Conservation (phyloP, 2,113 vertebrate species). For the Prinia subflava region DNA sequence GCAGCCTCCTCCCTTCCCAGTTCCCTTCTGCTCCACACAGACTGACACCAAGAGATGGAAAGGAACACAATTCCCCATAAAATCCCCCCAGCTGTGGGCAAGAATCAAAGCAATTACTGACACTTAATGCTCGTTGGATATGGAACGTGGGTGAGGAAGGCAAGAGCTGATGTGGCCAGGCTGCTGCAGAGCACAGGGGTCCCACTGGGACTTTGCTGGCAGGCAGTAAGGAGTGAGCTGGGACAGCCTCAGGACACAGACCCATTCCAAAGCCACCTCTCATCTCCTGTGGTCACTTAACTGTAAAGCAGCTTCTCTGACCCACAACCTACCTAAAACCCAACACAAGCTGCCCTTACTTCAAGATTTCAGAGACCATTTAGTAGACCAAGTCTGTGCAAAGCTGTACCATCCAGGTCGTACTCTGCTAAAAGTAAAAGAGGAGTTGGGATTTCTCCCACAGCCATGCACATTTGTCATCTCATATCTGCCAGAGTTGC, state of each 20-base stretch:
- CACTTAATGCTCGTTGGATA: background rate
- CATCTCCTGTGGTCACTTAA: background rate
- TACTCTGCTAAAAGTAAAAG: background rate
- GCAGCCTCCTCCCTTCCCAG: background rate
- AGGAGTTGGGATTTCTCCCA: background rate
- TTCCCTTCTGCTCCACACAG: background rate
- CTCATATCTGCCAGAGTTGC: background rate
- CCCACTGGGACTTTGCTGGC: background rate
- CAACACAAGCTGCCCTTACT: background rate
- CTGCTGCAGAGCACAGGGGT: background rate
- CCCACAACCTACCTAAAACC: background rate
- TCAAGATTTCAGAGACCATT: background rate
- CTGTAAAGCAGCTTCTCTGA: background rate
- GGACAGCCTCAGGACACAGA: background rate
- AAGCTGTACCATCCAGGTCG: background rate
- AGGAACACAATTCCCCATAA: background rate
- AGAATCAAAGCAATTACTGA: background rate
- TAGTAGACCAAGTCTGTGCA: background rate
- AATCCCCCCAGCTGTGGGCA: background rate
- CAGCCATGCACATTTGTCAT: background rate
- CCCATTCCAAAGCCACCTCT: background rate
- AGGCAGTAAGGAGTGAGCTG: background rate
- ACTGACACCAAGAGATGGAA: background rate
- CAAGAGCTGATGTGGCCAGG: accelerated
- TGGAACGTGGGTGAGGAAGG: background rate